phyloP scores from a whole-genome alignment of 2,113 vertebrate species.

The Rhinoderma darwinii region DNA sequence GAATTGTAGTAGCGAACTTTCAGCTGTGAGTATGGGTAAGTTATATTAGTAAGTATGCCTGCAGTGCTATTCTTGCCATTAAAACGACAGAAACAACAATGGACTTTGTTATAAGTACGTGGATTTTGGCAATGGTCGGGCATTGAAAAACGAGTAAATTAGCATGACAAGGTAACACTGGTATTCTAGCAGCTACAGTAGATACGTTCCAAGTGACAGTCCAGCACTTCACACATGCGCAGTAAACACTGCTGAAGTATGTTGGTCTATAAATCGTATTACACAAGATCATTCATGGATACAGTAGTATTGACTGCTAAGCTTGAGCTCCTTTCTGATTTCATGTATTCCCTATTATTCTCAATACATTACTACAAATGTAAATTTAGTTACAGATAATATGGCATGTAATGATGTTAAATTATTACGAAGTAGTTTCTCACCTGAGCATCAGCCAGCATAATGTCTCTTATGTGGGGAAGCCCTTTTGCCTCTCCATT shows the following conservation, averaged over 20 bases:
- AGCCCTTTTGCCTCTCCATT: constrained; percentile 91
- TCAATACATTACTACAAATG: no score
- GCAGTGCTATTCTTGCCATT: no score
- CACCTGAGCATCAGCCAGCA: constrained; percentile 98
- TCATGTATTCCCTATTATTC: no score
- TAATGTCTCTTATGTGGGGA: constrained; percentile 94
- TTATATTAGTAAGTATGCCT: no score
- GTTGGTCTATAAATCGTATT: neutral
- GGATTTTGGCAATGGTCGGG: neutral
- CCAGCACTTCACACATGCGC: neutral
- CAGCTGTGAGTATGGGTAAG: no score
- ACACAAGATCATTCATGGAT: neutral
- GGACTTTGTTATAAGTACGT: neutral
- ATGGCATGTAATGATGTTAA: neutral
- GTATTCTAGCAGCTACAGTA: no score
- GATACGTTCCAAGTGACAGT: neutral
- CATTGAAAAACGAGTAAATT: no score
- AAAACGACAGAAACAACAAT: no score
- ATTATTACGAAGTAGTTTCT: constrained; percentile 11
- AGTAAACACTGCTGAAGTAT: neutral
- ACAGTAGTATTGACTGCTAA: neutral
- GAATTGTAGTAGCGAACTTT: no score
- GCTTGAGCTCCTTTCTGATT: neutral
- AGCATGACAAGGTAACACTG: no score
- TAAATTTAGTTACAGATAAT: neutral